Conservation (phyloP, 2,888 invertebrate genomes). For the Agrochola lychnidis region DNA sequence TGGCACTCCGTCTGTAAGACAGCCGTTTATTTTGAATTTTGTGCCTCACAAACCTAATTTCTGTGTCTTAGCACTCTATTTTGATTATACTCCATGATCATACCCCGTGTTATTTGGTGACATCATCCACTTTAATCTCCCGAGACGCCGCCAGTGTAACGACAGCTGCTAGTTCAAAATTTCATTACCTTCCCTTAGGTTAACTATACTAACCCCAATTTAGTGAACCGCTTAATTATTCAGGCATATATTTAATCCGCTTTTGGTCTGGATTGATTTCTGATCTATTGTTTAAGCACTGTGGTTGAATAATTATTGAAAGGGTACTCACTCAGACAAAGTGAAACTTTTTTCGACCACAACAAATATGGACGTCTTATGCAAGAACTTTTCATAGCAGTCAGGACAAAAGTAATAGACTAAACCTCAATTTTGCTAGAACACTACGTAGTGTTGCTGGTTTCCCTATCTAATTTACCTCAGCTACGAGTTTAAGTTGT, state of each 20-base stretch:
- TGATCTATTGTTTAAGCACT: not conserved
- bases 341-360: not conserved
- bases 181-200: constrained; percentile 53
- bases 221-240: constrained; percentile 43
- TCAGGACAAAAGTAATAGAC: not conserved
- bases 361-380: not conserved
- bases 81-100: not conserved
- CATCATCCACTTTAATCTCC: constrained; percentile 61
- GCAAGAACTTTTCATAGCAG: not conserved
- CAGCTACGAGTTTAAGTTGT: not conserved
- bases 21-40: not conserved
- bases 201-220: constrained; percentile 50
- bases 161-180: constrained; percentile 66
- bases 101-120: constrained; percentile 33
- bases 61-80: constrained; percentile 1
- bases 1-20: not conserved
- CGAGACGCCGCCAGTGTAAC: constrained; percentile 43
- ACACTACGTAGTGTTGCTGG: not conserved
- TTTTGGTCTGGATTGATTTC: constrained; percentile 32
- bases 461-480: not conserved
- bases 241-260: not conserved
- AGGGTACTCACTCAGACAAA: not conserved
- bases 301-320: not conserved
- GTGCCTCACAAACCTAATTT: not conserved
- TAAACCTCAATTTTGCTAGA: not conserved